Conservation (phyloP, 2,888 invertebrate genomes). For the Hypolimnas misippus region DNA sequence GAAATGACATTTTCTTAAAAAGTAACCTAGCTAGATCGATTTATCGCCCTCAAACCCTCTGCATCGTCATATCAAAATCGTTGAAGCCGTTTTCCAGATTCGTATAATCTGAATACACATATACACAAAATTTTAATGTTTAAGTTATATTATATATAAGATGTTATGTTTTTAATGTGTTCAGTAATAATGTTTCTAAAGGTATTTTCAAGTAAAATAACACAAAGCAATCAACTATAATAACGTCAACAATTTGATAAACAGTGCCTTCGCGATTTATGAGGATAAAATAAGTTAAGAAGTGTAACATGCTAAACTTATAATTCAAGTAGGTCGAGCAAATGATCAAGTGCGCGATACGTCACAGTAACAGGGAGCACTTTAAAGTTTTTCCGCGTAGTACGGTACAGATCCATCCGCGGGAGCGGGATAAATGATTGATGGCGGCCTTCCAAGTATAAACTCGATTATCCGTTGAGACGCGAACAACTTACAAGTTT, state of each 20-base stretch:
- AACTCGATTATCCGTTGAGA: constrained; percentile 84
- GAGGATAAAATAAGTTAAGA: constrained; percentile 20
- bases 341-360: constrained; percentile 60
- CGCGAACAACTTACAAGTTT: constrained; percentile 84
- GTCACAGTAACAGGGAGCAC: constrained; percentile 72
- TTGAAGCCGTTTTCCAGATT: too few relatives aligned
- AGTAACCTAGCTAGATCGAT: too few relatives aligned
- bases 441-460: constrained; percentile 82
- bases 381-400: constrained; percentile 79
- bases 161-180: too few relatives aligned
- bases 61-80: too few relatives aligned
- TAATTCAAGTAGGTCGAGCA: constrained; percentile 56
- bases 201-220: too few relatives aligned
- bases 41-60: too few relatives aligned
- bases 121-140: too few relatives aligned
- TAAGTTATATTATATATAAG: too few relatives aligned
- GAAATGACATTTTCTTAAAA: too few relatives aligned
- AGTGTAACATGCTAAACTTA: constrained; percentile 40
- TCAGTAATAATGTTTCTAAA: too few relatives aligned
- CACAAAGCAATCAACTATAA: neutral
- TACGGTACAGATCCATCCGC: constrained; percentile 57
- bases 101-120: too few relatives aligned
- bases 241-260: constrained; percentile 7
- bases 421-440: constrained; percentile 81
- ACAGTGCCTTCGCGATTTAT: constrained; percentile 15